Percentiles rank a stretch among this genome's conserved stretches.
These are phyloP conservation scores for Araneus ventricosus DNA, from an alignment of 1,140 invertebrate species.

Conservation along the genomic window DNA sequence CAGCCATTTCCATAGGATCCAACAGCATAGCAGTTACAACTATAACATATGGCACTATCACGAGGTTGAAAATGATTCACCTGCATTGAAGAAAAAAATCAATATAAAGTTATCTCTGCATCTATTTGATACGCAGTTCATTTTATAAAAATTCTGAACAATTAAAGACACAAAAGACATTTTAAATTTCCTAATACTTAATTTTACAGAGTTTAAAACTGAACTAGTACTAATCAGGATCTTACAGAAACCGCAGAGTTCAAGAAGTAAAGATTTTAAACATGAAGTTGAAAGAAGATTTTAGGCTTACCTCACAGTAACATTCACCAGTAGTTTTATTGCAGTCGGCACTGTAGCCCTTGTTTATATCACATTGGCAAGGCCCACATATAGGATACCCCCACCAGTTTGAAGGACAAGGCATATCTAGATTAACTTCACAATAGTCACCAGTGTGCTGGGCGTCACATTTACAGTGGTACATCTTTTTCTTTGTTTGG, in stretches of 20 bases:
- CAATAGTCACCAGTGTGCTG: constrained; percentile 88
- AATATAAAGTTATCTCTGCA: neutral
- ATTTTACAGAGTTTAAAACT: too few relatives aligned
- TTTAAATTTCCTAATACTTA: too few relatives aligned
- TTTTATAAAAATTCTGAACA: too few relatives aligned
- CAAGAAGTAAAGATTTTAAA: too few relatives aligned
- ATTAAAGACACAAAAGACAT: too few relatives aligned
- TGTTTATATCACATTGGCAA: constrained; percentile 90
- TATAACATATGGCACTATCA: constrained; percentile 86
- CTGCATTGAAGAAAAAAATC: constrained; percentile 78
- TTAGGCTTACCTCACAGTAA: constrained; percentile 87
- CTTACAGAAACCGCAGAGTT: too few relatives aligned
- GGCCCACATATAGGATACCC: constrained; percentile 96
- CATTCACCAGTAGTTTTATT: constrained; percentile 95
- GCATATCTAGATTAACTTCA: constrained; percentile 86
- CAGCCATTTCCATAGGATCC: constrained; percentile 91
- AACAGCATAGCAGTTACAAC: constrained; percentile 94
- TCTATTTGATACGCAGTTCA: too few relatives aligned
- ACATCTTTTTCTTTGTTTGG: constrained; percentile 82
- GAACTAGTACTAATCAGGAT: too few relatives aligned
- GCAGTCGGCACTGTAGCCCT: constrained; percentile 94
- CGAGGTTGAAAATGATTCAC: constrained; percentile 93
- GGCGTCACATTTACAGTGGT: constrained; percentile 88
- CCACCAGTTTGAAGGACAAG: constrained; percentile 97
- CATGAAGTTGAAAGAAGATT: neutral